Percentiles rank a stretch among this genome's conserved stretches.
Evolutionary conservation across 2,888 invertebrate genomes (phyloP).

Genomic region (Andrena marginata): DNA sequence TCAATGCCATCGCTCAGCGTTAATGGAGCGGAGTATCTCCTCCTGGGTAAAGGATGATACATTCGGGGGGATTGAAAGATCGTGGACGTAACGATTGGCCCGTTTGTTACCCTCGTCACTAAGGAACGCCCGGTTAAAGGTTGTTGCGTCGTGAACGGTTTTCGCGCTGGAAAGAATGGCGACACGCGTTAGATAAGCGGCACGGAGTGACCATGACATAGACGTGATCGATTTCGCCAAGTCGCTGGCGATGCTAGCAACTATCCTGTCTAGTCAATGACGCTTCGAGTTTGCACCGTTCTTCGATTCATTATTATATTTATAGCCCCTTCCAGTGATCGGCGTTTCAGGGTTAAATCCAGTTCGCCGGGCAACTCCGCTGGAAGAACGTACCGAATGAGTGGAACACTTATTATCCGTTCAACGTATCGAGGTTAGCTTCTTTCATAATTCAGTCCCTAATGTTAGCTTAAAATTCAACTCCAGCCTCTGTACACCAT

Average conservation of each 20-base stretch:
- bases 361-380: constrained; percentile 3
- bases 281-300: constrained; percentile 48
- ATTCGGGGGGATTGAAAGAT: background rate
- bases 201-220: constrained; percentile 59
- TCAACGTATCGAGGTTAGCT: background rate
- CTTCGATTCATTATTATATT: constrained; percentile 53
- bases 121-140: constrained; percentile 6
- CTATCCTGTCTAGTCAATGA: constrained; percentile 57
- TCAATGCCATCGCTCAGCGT: no score
- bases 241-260: constrained; percentile 34
- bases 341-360: constrained; percentile 50
- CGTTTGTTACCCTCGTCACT: background rate
- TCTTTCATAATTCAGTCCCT: background rate
- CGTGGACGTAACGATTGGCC: background rate
- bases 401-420: background rate
- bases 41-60: background rate
- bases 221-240: constrained; percentile 57
- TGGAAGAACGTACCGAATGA: background rate
- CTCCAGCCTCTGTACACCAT: no score
- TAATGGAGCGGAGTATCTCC: background rate
- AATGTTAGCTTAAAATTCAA: background rate
- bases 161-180: constrained; percentile 28
- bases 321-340: constrained; percentile 40
- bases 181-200: constrained; percentile 25
- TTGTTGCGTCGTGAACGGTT: constrained; percentile 20